Conservation (phyloP, 2,888 invertebrate species). For the Tyria jacobaeae region DNA sequence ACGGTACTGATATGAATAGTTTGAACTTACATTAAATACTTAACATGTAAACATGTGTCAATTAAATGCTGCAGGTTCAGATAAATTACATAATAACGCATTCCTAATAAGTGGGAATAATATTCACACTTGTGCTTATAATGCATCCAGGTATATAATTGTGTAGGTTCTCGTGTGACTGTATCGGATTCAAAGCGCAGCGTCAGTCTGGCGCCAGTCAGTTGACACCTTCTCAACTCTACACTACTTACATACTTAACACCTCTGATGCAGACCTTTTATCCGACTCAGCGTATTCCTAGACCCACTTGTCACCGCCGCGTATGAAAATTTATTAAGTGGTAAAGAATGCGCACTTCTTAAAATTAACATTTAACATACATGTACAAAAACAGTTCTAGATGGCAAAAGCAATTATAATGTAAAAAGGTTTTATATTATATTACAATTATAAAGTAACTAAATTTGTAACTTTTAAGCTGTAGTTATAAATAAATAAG, state of each 20-base stretch:
- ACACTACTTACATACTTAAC: slow-evolving; percentile 17
- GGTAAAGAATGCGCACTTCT: neutral
- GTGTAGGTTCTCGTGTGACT: slow-evolving; percentile 57
- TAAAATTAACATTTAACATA: too few species aligned
- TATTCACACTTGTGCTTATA: slow-evolving; percentile 26
- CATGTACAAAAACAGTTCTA: too few species aligned
- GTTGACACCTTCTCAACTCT: slow-evolving; percentile 62
- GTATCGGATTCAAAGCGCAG: slow-evolving; percentile 71
- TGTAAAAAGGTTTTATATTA: too few species aligned
- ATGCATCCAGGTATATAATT: slow-evolving; percentile 36
- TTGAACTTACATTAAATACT: too few species aligned
- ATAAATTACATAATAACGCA: slow-evolving; percentile 3
- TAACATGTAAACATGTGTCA: neutral
- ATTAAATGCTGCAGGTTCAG: neutral
- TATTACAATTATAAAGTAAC: too few species aligned
- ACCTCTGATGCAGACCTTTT: slow-evolving; percentile 15
- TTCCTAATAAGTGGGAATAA: slow-evolving; percentile 5
- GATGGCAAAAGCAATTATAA: too few species aligned
- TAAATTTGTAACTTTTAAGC: too few species aligned
- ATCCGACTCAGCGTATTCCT: slow-evolving; percentile 29
- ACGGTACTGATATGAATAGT: neutral
- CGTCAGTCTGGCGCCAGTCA: slow-evolving; percentile 76
- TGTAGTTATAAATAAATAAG: too few species aligned
- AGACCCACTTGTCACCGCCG: slow-evolving; percentile 39
- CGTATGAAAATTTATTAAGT: slow-evolving; percentile 32